Evolutionary conservation across 2,888 invertebrate species (phyloP).

Genomic region (Trichogramma evanescens): DNA sequence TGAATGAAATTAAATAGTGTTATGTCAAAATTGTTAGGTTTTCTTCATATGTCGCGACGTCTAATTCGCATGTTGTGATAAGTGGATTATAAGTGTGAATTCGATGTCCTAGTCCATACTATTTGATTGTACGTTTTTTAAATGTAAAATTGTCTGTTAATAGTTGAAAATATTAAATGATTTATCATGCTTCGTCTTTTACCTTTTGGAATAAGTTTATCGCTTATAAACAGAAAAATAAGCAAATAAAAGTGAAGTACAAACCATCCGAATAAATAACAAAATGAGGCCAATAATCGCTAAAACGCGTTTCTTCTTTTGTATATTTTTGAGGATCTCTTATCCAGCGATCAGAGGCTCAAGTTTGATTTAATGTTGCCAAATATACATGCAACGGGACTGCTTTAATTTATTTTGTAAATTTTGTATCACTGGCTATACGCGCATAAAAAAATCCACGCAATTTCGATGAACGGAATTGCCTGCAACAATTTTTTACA

Average conservation of each 20-base stretch:
- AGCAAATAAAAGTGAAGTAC: constrained; percentile 17
- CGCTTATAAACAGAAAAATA: constrained; percentile 1
- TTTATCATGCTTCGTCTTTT: constrained; percentile 4
- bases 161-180: constrained; percentile 9
- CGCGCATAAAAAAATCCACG: constrained; percentile 10
- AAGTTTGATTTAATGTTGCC: constrained; percentile 9
- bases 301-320: neutral
- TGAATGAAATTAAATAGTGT: too few species aligned
- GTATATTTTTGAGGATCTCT: constrained; percentile 12
- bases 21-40: too few species aligned
- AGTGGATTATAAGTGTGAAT: constrained; percentile 16
- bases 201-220: constrained; percentile 12
- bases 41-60: constrained; percentile 11
- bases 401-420: constrained; percentile 16
- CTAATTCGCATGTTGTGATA: constrained; percentile 19
- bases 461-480: constrained; percentile 12
- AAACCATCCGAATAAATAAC: constrained; percentile 12
- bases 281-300: neutral
- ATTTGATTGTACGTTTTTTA: constrained; percentile 6
- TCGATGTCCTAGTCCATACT: constrained; percentile 3
- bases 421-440: constrained; percentile 15
- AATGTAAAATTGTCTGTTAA: constrained; percentile 11
- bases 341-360: constrained; percentile 1
- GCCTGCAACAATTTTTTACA: constrained; percentile 18
- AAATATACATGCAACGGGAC: constrained; percentile 6